Evolutionary conservation across 2,888 invertebrate genomes (phyloP).

Genomic region (Dorcus hopei): DNA sequence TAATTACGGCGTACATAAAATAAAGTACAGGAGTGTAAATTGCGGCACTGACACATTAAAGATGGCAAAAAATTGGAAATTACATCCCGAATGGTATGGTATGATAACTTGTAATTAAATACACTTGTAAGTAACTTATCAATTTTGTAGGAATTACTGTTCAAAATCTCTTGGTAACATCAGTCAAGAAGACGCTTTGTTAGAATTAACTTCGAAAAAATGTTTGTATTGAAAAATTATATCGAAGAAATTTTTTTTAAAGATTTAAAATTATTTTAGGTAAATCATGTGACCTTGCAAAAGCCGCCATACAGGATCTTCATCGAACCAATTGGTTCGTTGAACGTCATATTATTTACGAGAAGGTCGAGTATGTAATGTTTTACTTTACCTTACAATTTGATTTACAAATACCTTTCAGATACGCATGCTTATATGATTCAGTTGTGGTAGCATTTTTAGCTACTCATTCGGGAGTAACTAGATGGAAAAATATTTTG

Average conservation of each 20-base stretch:
- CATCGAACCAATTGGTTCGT: no score
- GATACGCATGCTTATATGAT: not conserved
- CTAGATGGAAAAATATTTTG: slow-evolving; percentile 66
- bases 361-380: no score
- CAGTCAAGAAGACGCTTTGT: no score
- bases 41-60: not conserved
- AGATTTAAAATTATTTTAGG: not conserved
- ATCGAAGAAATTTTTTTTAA: slow-evolving; percentile 42
- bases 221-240: slow-evolving; percentile 1
- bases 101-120: slow-evolving; percentile 8
- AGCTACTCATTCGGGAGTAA: slow-evolving; percentile 84
- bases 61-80: slow-evolving; percentile 57
- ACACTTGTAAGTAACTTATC: not conserved
- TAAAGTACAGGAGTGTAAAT: slow-evolving; percentile 56
- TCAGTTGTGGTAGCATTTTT: slow-evolving; percentile 61
- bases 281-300: no score
- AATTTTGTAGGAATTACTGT: no score
- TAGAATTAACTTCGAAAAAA: no score
- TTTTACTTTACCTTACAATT: no score
- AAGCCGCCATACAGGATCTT: no score
- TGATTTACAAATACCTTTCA: no score
- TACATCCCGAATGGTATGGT: slow-evolving; percentile 74
- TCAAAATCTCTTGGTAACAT: no score
- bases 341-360: no score
- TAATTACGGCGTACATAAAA: slow-evolving; percentile 67